Evolutionary conservation across 2,113 vertebrate genomes (phyloP).

Genomic region (Hypomesus transpacificus): DNA sequence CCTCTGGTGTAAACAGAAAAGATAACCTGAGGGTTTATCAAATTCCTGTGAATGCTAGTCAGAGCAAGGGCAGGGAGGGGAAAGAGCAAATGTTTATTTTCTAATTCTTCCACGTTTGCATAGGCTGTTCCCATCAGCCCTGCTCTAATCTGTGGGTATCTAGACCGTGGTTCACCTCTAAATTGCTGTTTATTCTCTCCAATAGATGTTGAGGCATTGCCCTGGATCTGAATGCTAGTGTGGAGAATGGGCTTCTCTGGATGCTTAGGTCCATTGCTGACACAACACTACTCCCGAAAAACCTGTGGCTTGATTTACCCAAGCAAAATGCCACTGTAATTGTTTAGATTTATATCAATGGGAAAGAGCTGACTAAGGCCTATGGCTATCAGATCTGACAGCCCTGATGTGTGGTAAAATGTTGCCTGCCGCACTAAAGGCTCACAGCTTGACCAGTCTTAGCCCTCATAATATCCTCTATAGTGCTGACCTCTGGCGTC

Average conservation of each 20-base stretch:
- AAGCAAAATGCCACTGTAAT: slow-evolving; percentile 72
- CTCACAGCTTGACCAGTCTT: slow-evolving; percentile 59
- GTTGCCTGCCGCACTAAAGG: slow-evolving; percentile 58
- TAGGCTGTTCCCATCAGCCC: slow-evolving; percentile 54
- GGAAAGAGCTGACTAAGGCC: slow-evolving; percentile 71
- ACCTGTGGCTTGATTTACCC: slow-evolving; percentile 65
- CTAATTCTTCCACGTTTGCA: slow-evolving; percentile 54
- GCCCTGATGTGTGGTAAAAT: slow-evolving; percentile 68
- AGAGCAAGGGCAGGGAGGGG: slow-evolving; percentile 40
- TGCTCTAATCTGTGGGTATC: slow-evolving; percentile 65
- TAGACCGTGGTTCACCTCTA: slow-evolving; percentile 60
- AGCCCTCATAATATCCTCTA: slow-evolving; percentile 50
- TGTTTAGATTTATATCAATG: slow-evolving; percentile 76
- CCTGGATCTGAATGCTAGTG: slow-evolving; percentile 56
- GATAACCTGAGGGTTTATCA: slow-evolving; percentile 35
- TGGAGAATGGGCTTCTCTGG: slow-evolving; percentile 61
- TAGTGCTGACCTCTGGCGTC: slow-evolving; percentile 40
- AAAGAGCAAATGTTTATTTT: slow-evolving; percentile 63
- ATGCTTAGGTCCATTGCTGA: slow-evolving; percentile 66
- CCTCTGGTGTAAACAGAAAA: slow-evolving; percentile 46
- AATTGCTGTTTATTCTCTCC: slow-evolving; percentile 72
- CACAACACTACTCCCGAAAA: slow-evolving; percentile 67
- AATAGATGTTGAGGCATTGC: slow-evolving; percentile 51
- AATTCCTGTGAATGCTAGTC: slow-evolving; percentile 48
- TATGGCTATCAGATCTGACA: slow-evolving; percentile 73